phyloP scores from a whole-genome alignment of 2,797 vertebrate genomes.

The Periophthalmus magnuspinnatus region DNA sequence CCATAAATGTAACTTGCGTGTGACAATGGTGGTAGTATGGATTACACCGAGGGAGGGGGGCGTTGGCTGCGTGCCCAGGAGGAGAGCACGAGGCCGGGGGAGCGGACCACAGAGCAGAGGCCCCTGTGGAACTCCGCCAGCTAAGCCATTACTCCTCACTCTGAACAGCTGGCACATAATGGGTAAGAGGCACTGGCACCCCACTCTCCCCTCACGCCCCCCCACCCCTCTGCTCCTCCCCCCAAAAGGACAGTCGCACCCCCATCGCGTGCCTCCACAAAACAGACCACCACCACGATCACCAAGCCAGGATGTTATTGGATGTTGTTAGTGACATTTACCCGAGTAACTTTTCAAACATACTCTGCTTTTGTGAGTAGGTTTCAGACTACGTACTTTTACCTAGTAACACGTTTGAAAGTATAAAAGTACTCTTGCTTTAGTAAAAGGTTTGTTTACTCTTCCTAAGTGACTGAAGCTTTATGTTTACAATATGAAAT shows the following conservation, averaged over 20 bases:
- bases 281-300: constrained; percentile 39
- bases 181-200: constrained; percentile 47
- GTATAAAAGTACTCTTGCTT: too few species aligned
- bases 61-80: constrained; percentile 62
- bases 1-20: not conserved
- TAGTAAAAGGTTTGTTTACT: too few species aligned
- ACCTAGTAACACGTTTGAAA: too few species aligned
- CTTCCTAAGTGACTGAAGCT: too few species aligned
- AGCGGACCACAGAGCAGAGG: constrained; percentile 49
- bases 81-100: constrained; percentile 19
- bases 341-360: too few species aligned
- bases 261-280: constrained; percentile 60
- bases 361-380: too few species aligned
- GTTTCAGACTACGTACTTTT: too few species aligned
- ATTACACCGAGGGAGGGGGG: constrained; percentile 62
- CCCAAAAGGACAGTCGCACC: constrained; percentile 60
- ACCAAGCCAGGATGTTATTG: constrained; percentile 9
- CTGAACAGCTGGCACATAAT: constrained; percentile 80
- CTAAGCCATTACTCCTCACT: constrained; percentile 77
- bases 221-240: not conserved
- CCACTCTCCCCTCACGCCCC: not conserved
- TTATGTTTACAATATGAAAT: too few species aligned
- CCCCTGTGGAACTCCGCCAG: constrained; percentile 72
- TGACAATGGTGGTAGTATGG: constrained; percentile 51
- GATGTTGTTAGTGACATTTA: too few species aligned